Evolutionary conservation across 2,797 vertebrate genomes (phyloP).

Genomic region (Lepus oiostolus): DNA sequence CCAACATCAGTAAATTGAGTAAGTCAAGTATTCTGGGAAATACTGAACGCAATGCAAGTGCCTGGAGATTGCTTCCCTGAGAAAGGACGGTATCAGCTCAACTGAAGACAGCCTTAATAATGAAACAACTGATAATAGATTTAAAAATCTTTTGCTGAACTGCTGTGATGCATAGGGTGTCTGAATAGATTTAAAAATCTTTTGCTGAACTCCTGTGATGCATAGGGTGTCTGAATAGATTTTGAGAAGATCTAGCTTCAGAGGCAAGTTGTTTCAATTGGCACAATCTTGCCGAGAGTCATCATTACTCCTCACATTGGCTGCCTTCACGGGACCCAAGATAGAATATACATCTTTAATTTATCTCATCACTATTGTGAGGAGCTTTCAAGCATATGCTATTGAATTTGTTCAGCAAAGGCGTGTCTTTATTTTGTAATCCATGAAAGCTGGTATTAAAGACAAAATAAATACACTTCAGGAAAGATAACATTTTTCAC

Average conservation of each 20-base stretch:
- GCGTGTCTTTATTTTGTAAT: conserved; percentile 78
- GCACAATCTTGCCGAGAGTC: not conserved
- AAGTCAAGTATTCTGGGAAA: not conserved
- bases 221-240: not conserved
- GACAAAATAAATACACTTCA: conserved; percentile 83
- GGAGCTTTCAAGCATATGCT: conserved; percentile 68
- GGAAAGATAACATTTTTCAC: conserved; percentile 84
- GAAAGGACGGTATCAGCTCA: conserved; percentile 52
- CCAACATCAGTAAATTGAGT: not conserved
- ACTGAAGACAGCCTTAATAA: conserved; percentile 59
- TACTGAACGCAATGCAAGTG: not conserved
- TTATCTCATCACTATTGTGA: conserved; percentile 67
- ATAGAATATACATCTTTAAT: conserved; percentile 34
- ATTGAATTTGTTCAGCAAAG: conserved; percentile 70
- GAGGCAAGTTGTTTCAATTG: conserved; percentile 36
- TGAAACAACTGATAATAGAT: conserved; percentile 48
- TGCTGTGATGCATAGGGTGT: conserved; percentile 8
- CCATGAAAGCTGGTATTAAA: conserved; percentile 81
- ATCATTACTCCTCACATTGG: not conserved
- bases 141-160: conserved; percentile 56
- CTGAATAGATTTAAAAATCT: not conserved
- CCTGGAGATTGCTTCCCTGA: not conserved
- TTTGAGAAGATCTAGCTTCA: conserved; percentile 59
- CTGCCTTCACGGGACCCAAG: conserved; percentile 62
- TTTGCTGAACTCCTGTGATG: conserved; percentile 56